Evolutionary conservation across 2,797 vertebrate species (phyloP), one percentile per base, ranked within the genome.

Genomic region (Poeciliopsis turneri): DNA sequence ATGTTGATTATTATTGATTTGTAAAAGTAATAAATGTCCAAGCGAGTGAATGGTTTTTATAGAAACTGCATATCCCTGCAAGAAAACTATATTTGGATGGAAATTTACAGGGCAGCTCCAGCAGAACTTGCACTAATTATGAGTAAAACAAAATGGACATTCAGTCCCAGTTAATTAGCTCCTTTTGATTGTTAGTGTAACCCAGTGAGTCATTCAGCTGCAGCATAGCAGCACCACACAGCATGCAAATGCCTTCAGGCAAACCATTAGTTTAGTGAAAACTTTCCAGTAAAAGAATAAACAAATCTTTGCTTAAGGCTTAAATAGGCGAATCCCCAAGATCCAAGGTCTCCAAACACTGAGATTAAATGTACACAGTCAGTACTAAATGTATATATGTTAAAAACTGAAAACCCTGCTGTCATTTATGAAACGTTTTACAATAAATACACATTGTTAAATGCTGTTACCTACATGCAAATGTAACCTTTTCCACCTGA

Each of bases 121-220:
- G 49, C 39, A 68, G 76, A 70, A 68, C 73, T 25, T 73, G 30
- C 66, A 28, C n/a, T 74, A 30, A 75, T 74, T 59, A 16, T 46
- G 7, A 28, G 55, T 20, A 28, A 75, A 59, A 75, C n/a, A 61
- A 75, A 64, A 75, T 57, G 18, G 72, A 30, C 30, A 18, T 43
- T 72, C 39, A 68, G 70, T 55, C 76, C 75, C 59, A 81, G 47
- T 57, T 77, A 77, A 81, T 81, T 77, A 81, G 66, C 47, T 77
- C 59, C 28, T 1, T 11, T 64, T 68, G 72, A 77, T 81, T 81
- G 74, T 70, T 81, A 41, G 69, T 72, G 33, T 72, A 53, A 64
- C 53, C 72, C 78, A 53, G 51, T 30, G 53, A 75, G 70, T 73
- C 23, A 53, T 47, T 59, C 72, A 55, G 46, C 59, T 61, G 23